These are phyloP conservation scores for Diabrotica virgifera DNA, from an alignment of 1,140 invertebrate genomes.

Conservation along the genomic window DNA sequence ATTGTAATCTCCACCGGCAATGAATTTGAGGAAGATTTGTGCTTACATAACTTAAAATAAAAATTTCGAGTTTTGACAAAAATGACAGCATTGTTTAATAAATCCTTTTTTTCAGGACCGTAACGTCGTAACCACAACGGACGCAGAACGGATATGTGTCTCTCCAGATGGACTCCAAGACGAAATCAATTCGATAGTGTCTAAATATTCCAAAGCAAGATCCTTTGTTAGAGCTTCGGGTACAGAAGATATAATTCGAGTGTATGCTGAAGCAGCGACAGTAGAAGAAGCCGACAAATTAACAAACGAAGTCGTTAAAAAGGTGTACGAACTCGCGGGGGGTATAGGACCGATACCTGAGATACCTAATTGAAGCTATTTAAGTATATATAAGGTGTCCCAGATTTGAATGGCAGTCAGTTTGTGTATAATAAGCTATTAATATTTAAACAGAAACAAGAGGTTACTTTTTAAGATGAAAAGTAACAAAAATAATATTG, in stretches of 20 bases:
- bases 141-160: conserved; percentile 80
- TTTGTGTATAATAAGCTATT: no score
- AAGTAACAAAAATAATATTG: no score
- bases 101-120: conserved; percentile 63
- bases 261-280: conserved; percentile 92
- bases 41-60: no score
- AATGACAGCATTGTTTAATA: not conserved
- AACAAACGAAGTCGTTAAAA: conserved; percentile 68
- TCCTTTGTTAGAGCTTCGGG: conserved; percentile 94
- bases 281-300: conserved; percentile 69
- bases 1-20: no score
- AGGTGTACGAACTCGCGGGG: conserved; percentile 74
- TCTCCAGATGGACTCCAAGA: conserved; percentile 80
- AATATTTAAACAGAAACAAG: no score
- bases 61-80: no score
- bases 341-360: conserved; percentile 61
- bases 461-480: no score
- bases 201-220: conserved; percentile 68
- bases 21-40: no score
- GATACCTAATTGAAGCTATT: conserved; percentile 13
- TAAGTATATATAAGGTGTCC: no score
- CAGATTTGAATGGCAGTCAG: no score
- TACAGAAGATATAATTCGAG: conserved; percentile 93
- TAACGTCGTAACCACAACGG: conserved; percentile 75
- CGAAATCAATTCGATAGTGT: conserved; percentile 72